Conservation (phyloP, 2,797 vertebrate species). For the Hyperoplus lanceolatus region DNA sequence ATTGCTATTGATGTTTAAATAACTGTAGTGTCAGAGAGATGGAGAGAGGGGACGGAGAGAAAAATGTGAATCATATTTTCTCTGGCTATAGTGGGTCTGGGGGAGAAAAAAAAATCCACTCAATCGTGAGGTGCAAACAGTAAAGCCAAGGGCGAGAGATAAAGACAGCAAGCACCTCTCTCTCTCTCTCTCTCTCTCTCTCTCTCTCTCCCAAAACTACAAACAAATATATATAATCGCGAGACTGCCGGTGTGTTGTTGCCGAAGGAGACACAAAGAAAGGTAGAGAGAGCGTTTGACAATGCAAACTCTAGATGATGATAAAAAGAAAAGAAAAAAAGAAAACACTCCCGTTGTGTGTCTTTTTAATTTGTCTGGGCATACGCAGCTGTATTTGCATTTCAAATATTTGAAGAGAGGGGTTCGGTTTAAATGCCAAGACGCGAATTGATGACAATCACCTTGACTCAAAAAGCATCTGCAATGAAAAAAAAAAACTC, state of each 20-base stretch:
- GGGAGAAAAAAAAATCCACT: slow-evolving; percentile 41
- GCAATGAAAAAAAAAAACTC: slow-evolving; percentile 50
- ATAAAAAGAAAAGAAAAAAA: slow-evolving; percentile 65
- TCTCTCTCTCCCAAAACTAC: slow-evolving; percentile 75
- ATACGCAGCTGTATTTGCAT: slow-evolving; percentile 87
- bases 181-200: slow-evolving; percentile 46
- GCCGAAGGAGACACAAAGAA: slow-evolving; percentile 52
- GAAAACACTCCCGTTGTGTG: slow-evolving; percentile 53
- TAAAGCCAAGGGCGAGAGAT: slow-evolving; percentile 75
- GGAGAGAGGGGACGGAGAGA: slow-evolving; percentile 69
- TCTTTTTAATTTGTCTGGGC: slow-evolving; percentile 85
- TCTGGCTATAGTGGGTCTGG: slow-evolving; percentile 48
- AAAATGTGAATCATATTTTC: slow-evolving; percentile 80
- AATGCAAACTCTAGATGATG: slow-evolving; percentile 64
- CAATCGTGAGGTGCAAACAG: slow-evolving; percentile 75
- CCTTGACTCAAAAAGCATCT: slow-evolving; percentile 76
- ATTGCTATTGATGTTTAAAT: slow-evolving; percentile 90
- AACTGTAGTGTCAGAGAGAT: slow-evolving; percentile 85
- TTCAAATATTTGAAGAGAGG: slow-evolving; percentile 89
- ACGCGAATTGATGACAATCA: slow-evolving; percentile 88
- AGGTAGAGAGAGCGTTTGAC: slow-evolving; percentile 66
- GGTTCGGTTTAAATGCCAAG: slow-evolving; percentile 90
- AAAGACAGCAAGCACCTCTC: slow-evolving; percentile 43
- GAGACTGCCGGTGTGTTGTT: slow-evolving; percentile 56
- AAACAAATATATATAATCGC: slow-evolving; percentile 81